phyloP scores from a whole-genome alignment of 2,113 vertebrate genomes.

The Origma solitaria region DNA sequence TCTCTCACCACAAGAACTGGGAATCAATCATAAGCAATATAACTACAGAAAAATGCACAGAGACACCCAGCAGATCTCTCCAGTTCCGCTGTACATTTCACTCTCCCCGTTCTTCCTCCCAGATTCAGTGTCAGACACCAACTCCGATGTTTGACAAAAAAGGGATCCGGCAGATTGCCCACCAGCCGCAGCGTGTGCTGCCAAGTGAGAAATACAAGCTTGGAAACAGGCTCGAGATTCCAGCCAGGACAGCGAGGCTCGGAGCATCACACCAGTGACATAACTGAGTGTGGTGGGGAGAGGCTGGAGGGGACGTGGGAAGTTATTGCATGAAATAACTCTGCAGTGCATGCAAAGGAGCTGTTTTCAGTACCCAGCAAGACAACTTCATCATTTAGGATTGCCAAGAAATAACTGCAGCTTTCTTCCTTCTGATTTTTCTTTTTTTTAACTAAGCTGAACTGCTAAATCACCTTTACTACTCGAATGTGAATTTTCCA shows the following conservation, averaged over 20 bases:
- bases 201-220: constrained; percentile 66
- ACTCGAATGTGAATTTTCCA: neutral
- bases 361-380: neutral
- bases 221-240: constrained; percentile 52
- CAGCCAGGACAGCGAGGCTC: constrained; percentile 60
- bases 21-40: neutral
- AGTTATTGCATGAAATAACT: neutral
- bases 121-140: constrained; percentile 37
- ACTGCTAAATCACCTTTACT: neutral
- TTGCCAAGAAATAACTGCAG: neutral
- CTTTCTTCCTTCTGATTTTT: neutral
- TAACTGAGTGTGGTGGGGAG: neutral
- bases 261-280: constrained; percentile 55
- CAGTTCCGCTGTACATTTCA: neutral
- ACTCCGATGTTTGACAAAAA: constrained; percentile 49
- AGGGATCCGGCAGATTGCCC: constrained; percentile 58
- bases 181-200: constrained; percentile 56
- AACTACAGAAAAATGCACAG: neutral
- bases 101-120: neutral
- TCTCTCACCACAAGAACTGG: neutral
- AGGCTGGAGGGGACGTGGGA: constrained; percentile 42
- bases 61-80: neutral
- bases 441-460: neutral
- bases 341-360: constrained; percentile 8
- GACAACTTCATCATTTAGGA: neutral